Percentiles rank a stretch among this genome's conserved stretches.
phyloP scores from a whole-genome alignment of 1,140 invertebrate genomes.

The Pseudomyrmex dendroicus region DNA sequence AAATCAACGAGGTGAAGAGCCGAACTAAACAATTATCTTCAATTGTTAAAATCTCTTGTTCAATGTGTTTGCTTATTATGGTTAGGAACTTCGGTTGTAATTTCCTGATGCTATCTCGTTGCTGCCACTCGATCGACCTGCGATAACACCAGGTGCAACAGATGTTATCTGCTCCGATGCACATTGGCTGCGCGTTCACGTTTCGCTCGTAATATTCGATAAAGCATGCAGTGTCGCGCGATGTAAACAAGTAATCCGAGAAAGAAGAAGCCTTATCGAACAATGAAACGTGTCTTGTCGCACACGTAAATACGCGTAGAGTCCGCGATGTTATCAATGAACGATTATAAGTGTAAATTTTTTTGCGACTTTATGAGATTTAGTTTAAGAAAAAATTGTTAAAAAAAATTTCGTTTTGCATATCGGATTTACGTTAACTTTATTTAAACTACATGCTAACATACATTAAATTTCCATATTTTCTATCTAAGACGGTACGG shows the following conservation, averaged over 20 bases:
- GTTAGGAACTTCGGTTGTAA: not conserved
- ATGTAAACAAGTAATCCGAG: not conserved
- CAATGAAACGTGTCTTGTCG: not conserved
- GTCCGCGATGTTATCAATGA: not conserved
- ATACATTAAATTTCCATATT: conserved; percentile 13
- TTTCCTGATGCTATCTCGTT: not conserved
- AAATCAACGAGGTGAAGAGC: too few species aligned
- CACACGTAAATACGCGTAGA: not conserved
- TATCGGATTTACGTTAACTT: not conserved
- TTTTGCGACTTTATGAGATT: too few species aligned
- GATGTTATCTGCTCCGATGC: conserved; percentile 23
- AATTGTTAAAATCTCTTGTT: not conserved
- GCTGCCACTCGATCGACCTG: not conserved
- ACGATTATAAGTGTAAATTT: not conserved
- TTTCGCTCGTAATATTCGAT: conserved; percentile 11
- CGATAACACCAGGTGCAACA: conserved; percentile 25
- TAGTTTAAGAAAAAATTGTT: too few species aligned
- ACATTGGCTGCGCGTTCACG: not conserved
- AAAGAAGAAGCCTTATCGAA: conserved; percentile 22
- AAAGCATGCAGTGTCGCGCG: not conserved
- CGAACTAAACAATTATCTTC: not conserved
- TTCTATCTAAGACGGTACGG: not conserved
- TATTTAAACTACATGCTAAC: not conserved
- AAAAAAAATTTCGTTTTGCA: not conserved
- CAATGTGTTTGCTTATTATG: not conserved